Base-by-base conservation (phyloP, 2,797 vertebrate species). In the Iguana delicatissima region DNA sequence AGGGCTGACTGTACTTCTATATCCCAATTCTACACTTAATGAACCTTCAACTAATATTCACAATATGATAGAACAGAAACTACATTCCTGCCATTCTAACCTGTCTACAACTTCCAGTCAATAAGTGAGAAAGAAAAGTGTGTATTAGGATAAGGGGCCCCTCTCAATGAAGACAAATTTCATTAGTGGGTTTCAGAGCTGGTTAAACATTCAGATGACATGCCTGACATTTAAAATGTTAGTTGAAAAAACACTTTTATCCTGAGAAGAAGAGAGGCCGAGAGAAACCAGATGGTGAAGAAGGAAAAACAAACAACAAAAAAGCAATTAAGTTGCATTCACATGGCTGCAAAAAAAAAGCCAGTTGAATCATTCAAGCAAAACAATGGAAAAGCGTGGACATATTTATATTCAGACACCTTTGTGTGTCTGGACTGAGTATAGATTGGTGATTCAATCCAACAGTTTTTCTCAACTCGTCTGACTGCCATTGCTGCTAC, bases 31-130 rank as follows among this genome's bases (percentile, higher is more conserved):
- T 88, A 90, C 69, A 92, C 89, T 72, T 91, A 90, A 91, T 95
- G 93, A 84, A n/a, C 84, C 69, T 85, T 94, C 91, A 86, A 94
- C 93, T 95, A 95, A 91, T 94, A 94, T 92, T 94, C 91, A 93
- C 20, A 92, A 90, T 92, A 81, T 94, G 89, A 94, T 92, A 89
- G 92, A 96, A 96, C 89, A 96, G 92, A 91, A 89, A 80, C 69
- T 89, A 92, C 93, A 96, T 96, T 95, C 95, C 85, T 94, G 85
- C 24, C 93, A 95, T 96, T 96, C 95, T 95, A 94, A 84, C 82
- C 29, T 89, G 84, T 94, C 94, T 92, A 93, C 93, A 91, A 85
- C 90, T 96, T 95, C 95, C 93, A 92, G 90, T 93, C 94, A 94
- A 82, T 91, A 89, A 86, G n/a, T 46, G 42, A 69, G 29, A 42